Conservation (phyloP, 2,888 invertebrate genomes). For the Cylindroiulus punctatus region DNA sequence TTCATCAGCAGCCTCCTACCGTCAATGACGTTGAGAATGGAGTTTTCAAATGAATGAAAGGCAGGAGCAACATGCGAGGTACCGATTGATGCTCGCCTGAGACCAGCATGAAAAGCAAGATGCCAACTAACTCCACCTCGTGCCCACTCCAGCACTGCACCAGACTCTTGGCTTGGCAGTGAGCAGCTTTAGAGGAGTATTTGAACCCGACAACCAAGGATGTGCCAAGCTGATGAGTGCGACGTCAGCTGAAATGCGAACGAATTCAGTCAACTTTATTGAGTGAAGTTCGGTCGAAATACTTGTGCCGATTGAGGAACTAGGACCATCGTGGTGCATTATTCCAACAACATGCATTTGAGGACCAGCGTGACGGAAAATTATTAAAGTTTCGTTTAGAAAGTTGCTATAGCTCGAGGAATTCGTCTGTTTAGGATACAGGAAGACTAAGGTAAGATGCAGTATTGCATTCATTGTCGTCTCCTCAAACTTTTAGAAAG, state of each 20-base stretch:
- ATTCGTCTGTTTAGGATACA: not conserved
- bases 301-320: not conserved
- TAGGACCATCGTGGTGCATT: not conserved
- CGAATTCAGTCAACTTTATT: not conserved
- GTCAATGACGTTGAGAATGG: not conserved
- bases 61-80: not conserved
- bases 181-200: not conserved
- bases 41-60: not conserved
- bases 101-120: not conserved
- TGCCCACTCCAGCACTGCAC: not conserved
- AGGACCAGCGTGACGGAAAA: not conserved
- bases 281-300: not conserved
- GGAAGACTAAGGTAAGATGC: constrained; percentile 1
- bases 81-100: not conserved
- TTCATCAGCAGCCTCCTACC: not conserved
- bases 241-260: not conserved
- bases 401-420: not conserved
- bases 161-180: not conserved
- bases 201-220: constrained; percentile 34
- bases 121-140: constrained; percentile 38
- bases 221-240: not conserved
- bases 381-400: not conserved
- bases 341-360: not conserved
- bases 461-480: not conserved
- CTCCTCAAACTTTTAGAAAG: too few relatives aligned